Conservation (phyloP, 2,113 vertebrate genomes). For the Urocynchramus pylzowi region DNA sequence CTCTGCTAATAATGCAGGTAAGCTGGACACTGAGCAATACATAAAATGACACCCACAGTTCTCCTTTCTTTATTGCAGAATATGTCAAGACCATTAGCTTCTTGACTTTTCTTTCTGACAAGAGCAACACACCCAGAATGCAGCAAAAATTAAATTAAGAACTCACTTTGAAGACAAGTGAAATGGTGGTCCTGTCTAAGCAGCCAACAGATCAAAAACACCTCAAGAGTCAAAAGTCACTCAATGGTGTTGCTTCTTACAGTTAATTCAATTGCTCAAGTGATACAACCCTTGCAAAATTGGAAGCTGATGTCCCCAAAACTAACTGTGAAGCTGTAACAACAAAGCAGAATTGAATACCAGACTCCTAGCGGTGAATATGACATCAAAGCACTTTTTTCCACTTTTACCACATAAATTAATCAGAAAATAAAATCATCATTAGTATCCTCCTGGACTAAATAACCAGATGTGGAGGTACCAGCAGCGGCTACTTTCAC, state of each 20-base stretch:
- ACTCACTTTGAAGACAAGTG: background rate
- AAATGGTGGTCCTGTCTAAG: background rate
- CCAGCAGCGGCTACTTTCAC: background rate
- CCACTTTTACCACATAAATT: background rate
- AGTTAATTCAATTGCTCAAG: background rate
- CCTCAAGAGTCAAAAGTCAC: background rate
- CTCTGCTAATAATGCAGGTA: background rate
- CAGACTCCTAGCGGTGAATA: rapidly evolving
- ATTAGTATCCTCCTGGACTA: background rate
- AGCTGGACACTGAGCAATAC: background rate
- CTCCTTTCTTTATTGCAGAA: background rate
- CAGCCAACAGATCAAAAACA: background rate
- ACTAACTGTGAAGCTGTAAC: background rate
- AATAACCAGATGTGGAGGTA: background rate
- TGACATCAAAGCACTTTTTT: background rate
- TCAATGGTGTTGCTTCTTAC: background rate
- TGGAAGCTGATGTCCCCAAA: background rate
- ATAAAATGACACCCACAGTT: background rate
- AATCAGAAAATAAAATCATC: background rate
- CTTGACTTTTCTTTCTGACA: background rate
- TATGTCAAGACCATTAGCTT: background rate
- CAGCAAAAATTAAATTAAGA: background rate
- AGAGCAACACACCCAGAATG: background rate
- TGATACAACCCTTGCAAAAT: background rate
- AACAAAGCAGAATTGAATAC: rapidly evolving